Conservation (phyloP, 2,888 invertebrate genomes). For the Nineta flava region DNA sequence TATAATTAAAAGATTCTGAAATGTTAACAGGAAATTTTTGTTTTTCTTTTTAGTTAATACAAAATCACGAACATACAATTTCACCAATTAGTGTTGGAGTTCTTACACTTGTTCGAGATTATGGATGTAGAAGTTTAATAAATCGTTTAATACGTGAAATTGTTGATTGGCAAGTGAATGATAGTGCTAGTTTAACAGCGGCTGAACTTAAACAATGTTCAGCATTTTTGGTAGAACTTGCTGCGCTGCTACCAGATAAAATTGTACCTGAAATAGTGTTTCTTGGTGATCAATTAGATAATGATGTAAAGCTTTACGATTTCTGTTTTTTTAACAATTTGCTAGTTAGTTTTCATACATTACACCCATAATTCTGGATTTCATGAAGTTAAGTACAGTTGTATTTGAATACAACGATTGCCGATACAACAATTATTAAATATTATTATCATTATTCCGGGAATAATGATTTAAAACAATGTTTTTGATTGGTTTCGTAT, state of each 20-base stretch:
- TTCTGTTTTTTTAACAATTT: neutral
- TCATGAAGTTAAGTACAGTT: too few species aligned
- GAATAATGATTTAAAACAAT: too few species aligned
- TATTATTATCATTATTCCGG: too few species aligned
- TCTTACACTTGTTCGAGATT: slow-evolving; percentile 47
- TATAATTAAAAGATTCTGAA: too few species aligned
- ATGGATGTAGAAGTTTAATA: slow-evolving; percentile 50
- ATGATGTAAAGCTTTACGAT: slow-evolving; percentile 19
- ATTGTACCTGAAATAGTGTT: slow-evolving; percentile 25
- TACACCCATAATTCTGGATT: too few species aligned
- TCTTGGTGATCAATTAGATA: slow-evolving; percentile 21
- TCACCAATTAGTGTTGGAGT: slow-evolving; percentile 53
- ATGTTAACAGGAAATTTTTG: too few species aligned
- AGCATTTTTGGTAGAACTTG: slow-evolving; percentile 21
- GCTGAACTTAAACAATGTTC: slow-evolving; percentile 24
- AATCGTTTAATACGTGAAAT: slow-evolving; percentile 60
- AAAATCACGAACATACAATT: slow-evolving; percentile 57
- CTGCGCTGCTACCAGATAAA: slow-evolving; percentile 22
- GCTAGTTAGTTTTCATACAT: too few species aligned
- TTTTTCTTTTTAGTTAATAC: slow-evolving; percentile 44
- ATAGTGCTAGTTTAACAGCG: slow-evolving; percentile 30
- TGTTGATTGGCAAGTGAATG: slow-evolving; percentile 46
- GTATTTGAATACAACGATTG: too few species aligned
- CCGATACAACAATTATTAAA: too few species aligned
- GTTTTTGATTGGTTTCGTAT: too few species aligned